Conservation (phyloP, 2,113 vertebrate genomes). For the Anolis carolinensis region DNA sequence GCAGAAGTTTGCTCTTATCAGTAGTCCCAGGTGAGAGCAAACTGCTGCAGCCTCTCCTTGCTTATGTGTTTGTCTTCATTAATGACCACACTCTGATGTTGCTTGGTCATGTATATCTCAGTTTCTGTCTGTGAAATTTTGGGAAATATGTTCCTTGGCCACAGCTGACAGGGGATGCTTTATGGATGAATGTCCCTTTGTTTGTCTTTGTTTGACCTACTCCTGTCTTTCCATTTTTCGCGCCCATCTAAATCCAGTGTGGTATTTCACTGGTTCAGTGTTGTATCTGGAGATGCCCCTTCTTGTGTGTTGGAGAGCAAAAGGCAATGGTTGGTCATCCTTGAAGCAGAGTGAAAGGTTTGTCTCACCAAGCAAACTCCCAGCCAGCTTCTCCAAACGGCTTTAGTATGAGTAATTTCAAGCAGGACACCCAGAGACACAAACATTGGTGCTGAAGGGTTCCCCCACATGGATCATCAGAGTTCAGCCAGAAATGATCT, state of each 20-base stretch:
- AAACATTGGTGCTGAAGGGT: constrained; percentile 43
- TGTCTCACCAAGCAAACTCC: background rate
- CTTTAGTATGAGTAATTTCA: constrained; percentile 52
- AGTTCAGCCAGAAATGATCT: constrained; percentile 56
- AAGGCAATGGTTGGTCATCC: background rate
- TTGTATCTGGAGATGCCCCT: background rate
- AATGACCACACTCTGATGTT: too few species aligned
- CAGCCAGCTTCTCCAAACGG: constrained; percentile 13
- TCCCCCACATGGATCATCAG: constrained; percentile 35
- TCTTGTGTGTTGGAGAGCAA: background rate
- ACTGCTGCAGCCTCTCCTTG: too few species aligned
- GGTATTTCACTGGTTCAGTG: constrained; percentile 1
- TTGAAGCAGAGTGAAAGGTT: background rate
- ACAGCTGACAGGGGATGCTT: background rate
- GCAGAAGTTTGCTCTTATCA: too few species aligned
- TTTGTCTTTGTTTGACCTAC: background rate
- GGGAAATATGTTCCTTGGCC: too few species aligned
- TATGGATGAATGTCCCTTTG: background rate
- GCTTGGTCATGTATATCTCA: too few species aligned
- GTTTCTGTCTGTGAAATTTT: too few species aligned
- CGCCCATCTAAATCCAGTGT: constrained; percentile 20
- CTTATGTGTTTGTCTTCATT: too few species aligned
- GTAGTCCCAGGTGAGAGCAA: too few species aligned
- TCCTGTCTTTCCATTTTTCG: constrained; percentile 15
- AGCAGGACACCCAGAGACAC: constrained; percentile 20